Evolutionary conservation across 2,113 vertebrate species (phyloP).

Genomic region (Climacteris rufus): DNA sequence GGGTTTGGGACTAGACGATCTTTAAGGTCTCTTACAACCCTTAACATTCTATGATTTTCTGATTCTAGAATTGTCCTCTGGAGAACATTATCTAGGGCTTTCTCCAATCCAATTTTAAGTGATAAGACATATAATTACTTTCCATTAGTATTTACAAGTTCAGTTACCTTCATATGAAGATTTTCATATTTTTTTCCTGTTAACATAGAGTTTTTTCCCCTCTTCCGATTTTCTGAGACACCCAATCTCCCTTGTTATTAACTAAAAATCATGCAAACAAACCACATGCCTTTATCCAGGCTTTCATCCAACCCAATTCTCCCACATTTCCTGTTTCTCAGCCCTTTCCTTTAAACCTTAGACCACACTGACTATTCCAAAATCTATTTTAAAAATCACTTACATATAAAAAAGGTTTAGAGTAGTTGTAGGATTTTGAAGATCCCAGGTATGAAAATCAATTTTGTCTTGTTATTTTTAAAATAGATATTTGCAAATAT

Average conservation of each 20-base stretch:
- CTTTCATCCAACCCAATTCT: slow-evolving; percentile 42
- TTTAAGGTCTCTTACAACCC: background rate
- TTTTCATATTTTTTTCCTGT: background rate
- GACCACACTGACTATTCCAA: slow-evolving; percentile 12
- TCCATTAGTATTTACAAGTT: background rate
- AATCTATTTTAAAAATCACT: slow-evolving; percentile 24
- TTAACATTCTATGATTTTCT: background rate
- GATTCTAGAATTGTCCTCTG: background rate
- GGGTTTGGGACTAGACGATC: background rate
- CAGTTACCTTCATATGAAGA: background rate
- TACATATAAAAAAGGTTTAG: background rate
- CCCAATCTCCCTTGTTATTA: slow-evolving; percentile 11
- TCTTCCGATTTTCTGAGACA: slow-evolving; percentile 31
- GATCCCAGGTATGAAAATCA: background rate
- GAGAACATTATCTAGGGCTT: background rate
- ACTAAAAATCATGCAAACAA: slow-evolving; percentile 47
- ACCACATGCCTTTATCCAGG: slow-evolving; percentile 43
- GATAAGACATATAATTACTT: background rate
- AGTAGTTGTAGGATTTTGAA: background rate
- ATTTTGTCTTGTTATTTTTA: background rate
- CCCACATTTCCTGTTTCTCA: slow-evolving; percentile 52
- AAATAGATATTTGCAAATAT: background rate
- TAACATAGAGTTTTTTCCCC: background rate
- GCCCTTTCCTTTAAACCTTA: slow-evolving; percentile 36
- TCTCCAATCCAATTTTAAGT: background rate